A percentile compares a stretch with the other conserved stretches of the same genome.
Conservation (phyloP, 2,888 invertebrate species). For the Helicoverpa assulta region DNA sequence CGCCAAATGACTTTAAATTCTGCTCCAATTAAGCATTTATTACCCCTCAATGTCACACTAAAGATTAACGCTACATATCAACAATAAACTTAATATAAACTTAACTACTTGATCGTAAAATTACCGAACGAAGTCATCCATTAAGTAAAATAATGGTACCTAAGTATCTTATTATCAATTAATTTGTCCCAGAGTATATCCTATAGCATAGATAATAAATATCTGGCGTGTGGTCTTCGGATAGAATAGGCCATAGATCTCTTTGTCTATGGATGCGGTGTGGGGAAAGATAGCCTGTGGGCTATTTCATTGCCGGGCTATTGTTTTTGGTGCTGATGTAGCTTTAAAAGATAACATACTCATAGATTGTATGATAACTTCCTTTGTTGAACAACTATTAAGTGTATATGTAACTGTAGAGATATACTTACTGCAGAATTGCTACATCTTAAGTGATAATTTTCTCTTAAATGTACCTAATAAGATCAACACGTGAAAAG, state of each 20-base stretch:
- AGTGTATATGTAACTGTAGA: not conserved
- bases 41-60: conserved; percentile 11
- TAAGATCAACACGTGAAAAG: too few relatives aligned
- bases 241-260: conserved; percentile 9
- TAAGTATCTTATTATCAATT: conserved; percentile 22
- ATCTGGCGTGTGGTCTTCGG: conserved; percentile 20
- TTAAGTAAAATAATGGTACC: conserved; percentile 27
- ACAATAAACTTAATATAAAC: conserved; percentile 24
- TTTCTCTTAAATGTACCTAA: not conserved
- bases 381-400: not conserved
- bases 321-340: conserved; percentile 12
- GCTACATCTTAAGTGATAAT: too few relatives aligned
- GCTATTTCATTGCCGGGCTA: conserved; percentile 1
- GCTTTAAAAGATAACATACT: conserved; percentile 1
- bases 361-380: conserved; percentile 1
- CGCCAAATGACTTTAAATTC: conserved; percentile 1
- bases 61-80: conserved; percentile 5
- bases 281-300: conserved; percentile 23
- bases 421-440: too few relatives aligned
- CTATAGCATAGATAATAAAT: conserved; percentile 23
- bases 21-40: conserved; percentile 5
- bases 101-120: conserved; percentile 17
- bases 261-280: conserved; percentile 13
- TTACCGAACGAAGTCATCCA: conserved; percentile 25
- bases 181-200: conserved; percentile 10